Base-by-base conservation (phyloP, 2,888 invertebrate species). In the Mythimna lalbum region DNA sequence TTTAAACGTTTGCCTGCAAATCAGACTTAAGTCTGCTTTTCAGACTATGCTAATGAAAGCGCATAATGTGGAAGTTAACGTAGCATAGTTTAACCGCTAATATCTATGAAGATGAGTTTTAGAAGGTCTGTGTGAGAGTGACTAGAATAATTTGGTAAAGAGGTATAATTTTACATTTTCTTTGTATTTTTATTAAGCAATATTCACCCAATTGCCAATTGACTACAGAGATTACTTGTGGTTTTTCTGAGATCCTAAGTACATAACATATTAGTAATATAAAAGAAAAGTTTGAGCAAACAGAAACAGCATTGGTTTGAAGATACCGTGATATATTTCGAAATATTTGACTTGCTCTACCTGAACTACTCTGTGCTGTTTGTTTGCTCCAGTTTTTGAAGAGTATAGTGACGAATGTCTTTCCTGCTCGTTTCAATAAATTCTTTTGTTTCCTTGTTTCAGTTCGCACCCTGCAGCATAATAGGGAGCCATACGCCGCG, bases 401-500 rank as follows among this genome's bases (percentile, higher is more conserved):
- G 55, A 67, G 59, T 23, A 66, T 61, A 53, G 47, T 56, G 60
- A 71, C 57, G 57, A 73, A 69, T 79, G 64, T 70, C 76, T 78
- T 81, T 72, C 81, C 82, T 81, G 78, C 83, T 73, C 69, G 57
- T 78, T 63, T 64, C 66, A 81, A 69, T 85, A 75, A 76, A 76
- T 70, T 68, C 62, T 76, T 69, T 82, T 86, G 17, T 89, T 87
- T 72, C 69, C 86, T 91, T 83, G 87, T 93, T 93, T 49, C 92
- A 96, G 96, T 93, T 95, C 93, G 94, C 93, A 94, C 92, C 94
- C 94, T 95, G 94, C 95, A 93, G 92, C 94, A 95, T 95, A 93
- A 96, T 95, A 95, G 95, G 96, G 95, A 95, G 95, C 95, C 95
- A 95, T 95, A 95, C 94, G 92, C 95, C 93, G 93, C 94, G 95